Percentiles rank a stretch among this genome's conserved stretches.
These are phyloP conservation scores for Bellardia bayeri DNA, from an alignment of 2,888 invertebrate genomes.

Conservation along the genomic window DNA sequence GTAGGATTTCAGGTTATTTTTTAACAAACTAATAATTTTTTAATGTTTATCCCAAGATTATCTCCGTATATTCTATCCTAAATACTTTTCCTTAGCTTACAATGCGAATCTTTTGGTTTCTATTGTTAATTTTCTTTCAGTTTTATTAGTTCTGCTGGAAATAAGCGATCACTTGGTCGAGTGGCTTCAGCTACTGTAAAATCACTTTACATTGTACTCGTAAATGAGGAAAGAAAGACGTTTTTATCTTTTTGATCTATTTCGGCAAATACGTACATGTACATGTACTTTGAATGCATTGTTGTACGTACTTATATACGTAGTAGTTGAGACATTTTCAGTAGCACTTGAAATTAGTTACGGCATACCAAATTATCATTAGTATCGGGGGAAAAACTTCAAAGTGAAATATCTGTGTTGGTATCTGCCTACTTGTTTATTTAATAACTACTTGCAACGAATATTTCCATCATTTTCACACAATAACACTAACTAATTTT, in stretches of 20 bases:
- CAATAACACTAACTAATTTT: neutral
- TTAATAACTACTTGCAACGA: neutral
- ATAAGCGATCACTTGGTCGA: constrained; percentile 19
- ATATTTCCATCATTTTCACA: too few relatives aligned
- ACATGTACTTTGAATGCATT: neutral
- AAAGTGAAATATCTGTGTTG: neutral
- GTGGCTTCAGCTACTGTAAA: constrained; percentile 50
- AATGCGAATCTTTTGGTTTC: constrained; percentile 12
- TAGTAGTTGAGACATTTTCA: constrained; percentile 27
- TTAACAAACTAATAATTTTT: constrained; percentile 6
- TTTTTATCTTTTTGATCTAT: constrained; percentile 56
- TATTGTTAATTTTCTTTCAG: neutral
- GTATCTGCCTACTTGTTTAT: neutral
- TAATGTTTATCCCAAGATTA: constrained; percentile 47
- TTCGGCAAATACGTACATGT: constrained; percentile 15
- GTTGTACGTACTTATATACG: constrained; percentile 9
- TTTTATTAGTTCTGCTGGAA: constrained; percentile 22
- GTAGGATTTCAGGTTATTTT: constrained; percentile 26
- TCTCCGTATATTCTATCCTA: neutral
- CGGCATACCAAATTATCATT: constrained; percentile 53
- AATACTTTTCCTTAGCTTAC: neutral
- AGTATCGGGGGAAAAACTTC: constrained; percentile 6
- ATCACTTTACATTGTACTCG: constrained; percentile 16
- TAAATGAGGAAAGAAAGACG: neutral
- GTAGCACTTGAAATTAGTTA: constrained; percentile 71